Percentiles rank a stretch among this genome's conserved stretches.
These are phyloP conservation scores for Octopus bimaculoides DNA, from an alignment of 1,140 invertebrate genomes.

Conservation along the genomic window DNA sequence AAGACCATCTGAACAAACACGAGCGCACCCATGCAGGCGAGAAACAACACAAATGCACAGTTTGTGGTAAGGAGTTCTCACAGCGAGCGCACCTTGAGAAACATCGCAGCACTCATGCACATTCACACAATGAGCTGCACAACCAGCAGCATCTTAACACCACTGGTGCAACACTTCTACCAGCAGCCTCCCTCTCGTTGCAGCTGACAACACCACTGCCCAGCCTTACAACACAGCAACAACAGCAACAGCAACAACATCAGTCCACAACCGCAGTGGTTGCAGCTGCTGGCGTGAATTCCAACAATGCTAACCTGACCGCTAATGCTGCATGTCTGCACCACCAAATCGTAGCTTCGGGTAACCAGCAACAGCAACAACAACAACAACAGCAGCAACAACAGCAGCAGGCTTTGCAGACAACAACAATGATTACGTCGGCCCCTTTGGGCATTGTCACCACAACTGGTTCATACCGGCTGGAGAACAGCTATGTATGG, in stretches of 20 bases:
- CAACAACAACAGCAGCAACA: background rate
- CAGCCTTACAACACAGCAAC: background rate
- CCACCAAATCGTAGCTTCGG: background rate
- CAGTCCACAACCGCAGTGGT: background rate
- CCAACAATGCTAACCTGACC: background rate
- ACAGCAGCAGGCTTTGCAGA: background rate
- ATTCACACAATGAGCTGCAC: background rate
- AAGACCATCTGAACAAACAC: background rate
- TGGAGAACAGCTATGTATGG: conserved; percentile 8
- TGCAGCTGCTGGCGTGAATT: background rate
- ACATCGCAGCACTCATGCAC: background rate
- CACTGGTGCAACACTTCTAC: background rate
- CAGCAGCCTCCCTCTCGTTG: background rate
- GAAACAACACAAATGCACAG: background rate
- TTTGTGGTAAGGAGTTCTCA: background rate
- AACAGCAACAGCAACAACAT: background rate
- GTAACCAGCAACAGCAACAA: background rate
- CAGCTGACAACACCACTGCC: background rate
- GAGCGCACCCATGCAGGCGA: background rate
- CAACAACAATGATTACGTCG: background rate
- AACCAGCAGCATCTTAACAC: background rate
- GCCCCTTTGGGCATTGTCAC: background rate
- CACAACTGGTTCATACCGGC: background rate
- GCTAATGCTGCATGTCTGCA: background rate
- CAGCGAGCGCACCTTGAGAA: background rate